Evolutionary conservation across 2,888 invertebrate species (phyloP), one percentile per base, ranked within the genome.

Genomic region (Allacma fusca): DNA sequence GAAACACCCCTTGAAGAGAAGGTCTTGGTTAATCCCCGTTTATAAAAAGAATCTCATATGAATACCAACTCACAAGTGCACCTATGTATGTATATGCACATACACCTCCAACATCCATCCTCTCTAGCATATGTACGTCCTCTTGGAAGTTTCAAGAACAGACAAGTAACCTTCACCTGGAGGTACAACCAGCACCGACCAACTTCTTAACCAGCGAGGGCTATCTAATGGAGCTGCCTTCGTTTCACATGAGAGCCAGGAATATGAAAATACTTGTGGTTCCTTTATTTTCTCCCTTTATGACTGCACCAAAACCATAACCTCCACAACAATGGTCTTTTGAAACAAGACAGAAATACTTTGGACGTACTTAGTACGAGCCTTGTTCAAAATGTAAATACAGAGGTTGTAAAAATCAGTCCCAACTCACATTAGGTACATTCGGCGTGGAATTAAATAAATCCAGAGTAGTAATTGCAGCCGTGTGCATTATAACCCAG

Each of bases 211-310:
- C 50, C 9, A 50, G n/a, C n/a, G 9, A 50, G 19, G 50, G 34
- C 34, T 34, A 34, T 34, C 9, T 34, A 9, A 9, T 9, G 5
- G 34, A 34, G n/a, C 50, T 50, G 19, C 50, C 50, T 16, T 50
- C 50, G 50, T 2, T 50, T 16, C 19, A 50, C n/a, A 50, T 50
- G 16, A 50, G 16, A 50, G 2, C 50, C 4, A 19, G 50, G 50
- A 50, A 50, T 50, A 50, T 50, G 50, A 50, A 50, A 50, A 50
- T 50, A 50, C 50, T 50, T 50, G 50, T 50, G 50, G 50, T 50
- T 50, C 50, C 50, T 50, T n/a, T 50, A 50, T 12, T 5, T 50
- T 50, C 50, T 50, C 50, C 50, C 50, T 50, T 50, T n/a, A 50
- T 50, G 16, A 50, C 50, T 50, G 9, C 50, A 50, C 50, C 34